A percentile compares a stretch with the other conserved stretches of the same genome.
phyloP scores from a whole-genome alignment of 1,140 invertebrate genomes.

The Papilio glaucus region DNA sequence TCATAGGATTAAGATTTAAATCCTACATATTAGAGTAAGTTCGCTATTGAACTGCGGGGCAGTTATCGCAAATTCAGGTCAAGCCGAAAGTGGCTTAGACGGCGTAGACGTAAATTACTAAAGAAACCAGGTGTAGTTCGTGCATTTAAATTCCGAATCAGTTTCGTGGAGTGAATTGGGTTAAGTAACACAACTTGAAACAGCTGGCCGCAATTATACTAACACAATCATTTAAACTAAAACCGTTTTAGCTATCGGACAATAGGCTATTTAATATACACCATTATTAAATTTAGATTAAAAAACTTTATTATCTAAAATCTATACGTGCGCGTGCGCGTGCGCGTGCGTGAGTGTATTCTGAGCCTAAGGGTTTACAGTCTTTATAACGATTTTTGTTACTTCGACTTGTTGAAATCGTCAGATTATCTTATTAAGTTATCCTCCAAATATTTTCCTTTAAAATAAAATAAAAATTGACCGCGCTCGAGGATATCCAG shows the following conservation, averaged over 20 bases:
- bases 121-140: slow-evolving; percentile 9
- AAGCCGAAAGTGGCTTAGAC: not conserved
- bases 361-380: too few relatives aligned
- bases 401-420: too few relatives aligned
- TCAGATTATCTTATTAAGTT: too few relatives aligned
- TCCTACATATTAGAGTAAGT: not conserved
- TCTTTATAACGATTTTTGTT: too few relatives aligned
- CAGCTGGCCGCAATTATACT: not conserved
- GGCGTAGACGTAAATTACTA: not conserved
- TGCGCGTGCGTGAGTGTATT: too few relatives aligned
- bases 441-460: too few relatives aligned
- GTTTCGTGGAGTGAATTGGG: not conserved
- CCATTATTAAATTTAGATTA: not conserved
- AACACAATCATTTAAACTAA: not conserved
- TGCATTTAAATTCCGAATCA: not conserved
- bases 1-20: too few relatives aligned
- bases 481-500: too few relatives aligned
- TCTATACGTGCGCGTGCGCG: too few relatives aligned
- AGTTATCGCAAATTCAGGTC: slow-evolving; percentile 3
- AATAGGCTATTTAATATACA: not conserved
- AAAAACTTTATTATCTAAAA: not conserved
- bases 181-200: slow-evolving; percentile 11
- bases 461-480: too few relatives aligned
- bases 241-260: not conserved
- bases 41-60: not conserved